Conservation (phyloP, 2,797 vertebrate genomes). For the Neosilurus mollespiculum region DNA sequence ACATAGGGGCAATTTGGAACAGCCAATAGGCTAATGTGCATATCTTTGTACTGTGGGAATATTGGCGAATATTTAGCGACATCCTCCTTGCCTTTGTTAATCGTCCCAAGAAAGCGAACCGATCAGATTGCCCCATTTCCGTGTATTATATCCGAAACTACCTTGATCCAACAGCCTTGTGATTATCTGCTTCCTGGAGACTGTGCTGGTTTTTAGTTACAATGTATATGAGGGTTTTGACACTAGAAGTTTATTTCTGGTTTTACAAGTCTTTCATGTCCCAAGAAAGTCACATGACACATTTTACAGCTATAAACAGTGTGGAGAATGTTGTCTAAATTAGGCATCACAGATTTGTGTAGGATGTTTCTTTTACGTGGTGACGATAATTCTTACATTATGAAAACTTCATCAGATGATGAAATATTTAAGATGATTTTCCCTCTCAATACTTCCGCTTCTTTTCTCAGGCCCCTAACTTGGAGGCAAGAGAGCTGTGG, state of each 20-base stretch:
- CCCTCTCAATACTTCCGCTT: neutral
- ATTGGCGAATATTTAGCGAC: too few species aligned
- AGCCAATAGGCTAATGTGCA: too few species aligned
- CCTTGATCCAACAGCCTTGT: too few species aligned
- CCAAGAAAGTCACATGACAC: too few species aligned
- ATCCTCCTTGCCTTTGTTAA: too few species aligned
- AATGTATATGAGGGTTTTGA: neutral
- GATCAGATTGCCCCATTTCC: too few species aligned
- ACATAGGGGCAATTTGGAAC: too few species aligned
- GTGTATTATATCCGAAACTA: too few species aligned
- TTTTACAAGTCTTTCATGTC: neutral
- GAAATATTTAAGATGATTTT: neutral
- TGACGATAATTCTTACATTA: neutral
- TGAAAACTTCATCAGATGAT: neutral
- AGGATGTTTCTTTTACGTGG: neutral
- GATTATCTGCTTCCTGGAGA: neutral
- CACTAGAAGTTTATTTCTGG: neutral
- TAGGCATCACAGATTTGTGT: neutral
- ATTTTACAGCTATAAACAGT: neutral
- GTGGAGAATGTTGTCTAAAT: neutral
- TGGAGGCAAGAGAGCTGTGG: conserved; percentile 86
- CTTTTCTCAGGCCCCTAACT: conserved; percentile 72
- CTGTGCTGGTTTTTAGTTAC: neutral
- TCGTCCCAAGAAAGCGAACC: too few species aligned
- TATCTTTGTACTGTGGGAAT: too few species aligned